Evolutionary conservation across 2,888 invertebrate genomes (phyloP).

Genomic region (Drosophila mimica): DNA sequence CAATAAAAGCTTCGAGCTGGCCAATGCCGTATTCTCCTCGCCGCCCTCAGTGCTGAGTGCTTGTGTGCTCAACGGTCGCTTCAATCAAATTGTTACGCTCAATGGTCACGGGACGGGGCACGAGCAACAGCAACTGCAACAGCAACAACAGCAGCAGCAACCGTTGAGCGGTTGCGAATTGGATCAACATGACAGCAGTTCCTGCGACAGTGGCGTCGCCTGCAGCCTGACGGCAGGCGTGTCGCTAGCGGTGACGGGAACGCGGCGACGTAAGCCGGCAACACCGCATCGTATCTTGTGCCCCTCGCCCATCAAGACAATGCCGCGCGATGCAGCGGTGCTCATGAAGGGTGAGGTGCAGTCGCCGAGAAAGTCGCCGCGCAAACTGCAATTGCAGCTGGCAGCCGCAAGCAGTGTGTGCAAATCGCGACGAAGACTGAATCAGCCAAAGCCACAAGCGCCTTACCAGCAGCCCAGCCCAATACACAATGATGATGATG

Average conservation of each 20-base stretch:
- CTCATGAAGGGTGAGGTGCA: constrained; percentile 51
- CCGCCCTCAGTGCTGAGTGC: constrained; percentile 74
- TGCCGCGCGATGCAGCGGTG: constrained; percentile 53
- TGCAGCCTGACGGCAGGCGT: constrained; percentile 58
- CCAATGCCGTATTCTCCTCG: constrained; percentile 82
- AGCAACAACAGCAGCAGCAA: constrained; percentile 21
- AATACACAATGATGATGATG: constrained; percentile 42
- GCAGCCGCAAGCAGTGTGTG: constrained; percentile 54
- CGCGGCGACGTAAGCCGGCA: constrained; percentile 83
- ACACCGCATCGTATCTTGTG: constrained; percentile 88
- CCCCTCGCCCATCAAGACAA: constrained; percentile 83
- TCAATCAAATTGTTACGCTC: constrained; percentile 83
- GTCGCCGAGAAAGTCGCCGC: constrained; percentile 82
- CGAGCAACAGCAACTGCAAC: constrained; percentile 15
- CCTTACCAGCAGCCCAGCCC: constrained; percentile 62
- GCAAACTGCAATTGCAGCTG: constrained; percentile 63
- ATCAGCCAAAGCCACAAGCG: constrained; percentile 79
- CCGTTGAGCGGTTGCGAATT: constrained; percentile 65
- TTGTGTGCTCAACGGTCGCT: constrained; percentile 82
- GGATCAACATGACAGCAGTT: constrained; percentile 84
- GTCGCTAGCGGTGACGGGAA: constrained; percentile 33
- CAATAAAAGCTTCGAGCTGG: constrained; percentile 82
- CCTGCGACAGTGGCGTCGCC: constrained; percentile 85
- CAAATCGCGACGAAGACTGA: constrained; percentile 82
- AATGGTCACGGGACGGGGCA: constrained; percentile 65